A percentile compares a stretch with the other conserved stretches of the same genome.
phyloP scores from a whole-genome alignment of 2,113 vertebrate species.

The Eupsittula cactorum region DNA sequence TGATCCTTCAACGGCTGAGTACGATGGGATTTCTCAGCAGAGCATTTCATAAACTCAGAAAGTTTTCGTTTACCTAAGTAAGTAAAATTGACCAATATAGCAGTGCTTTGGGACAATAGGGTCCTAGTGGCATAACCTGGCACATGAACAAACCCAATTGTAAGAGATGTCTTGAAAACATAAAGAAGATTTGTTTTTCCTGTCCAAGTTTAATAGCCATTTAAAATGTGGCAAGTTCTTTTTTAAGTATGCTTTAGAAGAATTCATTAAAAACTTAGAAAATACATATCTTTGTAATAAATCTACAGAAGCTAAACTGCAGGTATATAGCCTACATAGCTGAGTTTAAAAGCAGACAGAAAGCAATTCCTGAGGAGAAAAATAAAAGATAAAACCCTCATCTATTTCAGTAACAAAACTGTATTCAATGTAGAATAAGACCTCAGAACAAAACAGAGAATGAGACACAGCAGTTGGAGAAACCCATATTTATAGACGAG shows the following conservation, averaged over 20 bases:
- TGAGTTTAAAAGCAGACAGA: neutral
- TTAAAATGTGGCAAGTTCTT: neutral
- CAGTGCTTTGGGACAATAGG: neutral
- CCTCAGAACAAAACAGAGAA: neutral
- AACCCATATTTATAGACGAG: neutral
- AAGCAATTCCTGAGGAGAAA: neutral
- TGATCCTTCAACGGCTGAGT: neutral
- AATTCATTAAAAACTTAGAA: neutral
- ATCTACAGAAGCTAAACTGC: neutral
- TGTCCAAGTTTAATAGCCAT: neutral
- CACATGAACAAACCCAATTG: neutral
- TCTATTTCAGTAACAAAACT: neutral
- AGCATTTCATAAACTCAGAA: neutral
- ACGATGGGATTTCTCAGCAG: neutral
- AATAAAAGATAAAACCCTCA: neutral
- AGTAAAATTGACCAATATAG: neutral
- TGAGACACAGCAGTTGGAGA: neutral
- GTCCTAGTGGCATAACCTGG: neutral
- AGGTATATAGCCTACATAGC: neutral
- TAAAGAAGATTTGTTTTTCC: neutral
- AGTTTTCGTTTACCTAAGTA: rapidly evolving
- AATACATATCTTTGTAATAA: neutral
- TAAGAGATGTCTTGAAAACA: neutral
- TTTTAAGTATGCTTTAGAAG: neutral
- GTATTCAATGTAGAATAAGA: neutral